A percentile compares a stretch with the other conserved stretches of the same genome.
Conservation (phyloP, 2,888 invertebrate species). For the Pterobdella sp. region DNA sequence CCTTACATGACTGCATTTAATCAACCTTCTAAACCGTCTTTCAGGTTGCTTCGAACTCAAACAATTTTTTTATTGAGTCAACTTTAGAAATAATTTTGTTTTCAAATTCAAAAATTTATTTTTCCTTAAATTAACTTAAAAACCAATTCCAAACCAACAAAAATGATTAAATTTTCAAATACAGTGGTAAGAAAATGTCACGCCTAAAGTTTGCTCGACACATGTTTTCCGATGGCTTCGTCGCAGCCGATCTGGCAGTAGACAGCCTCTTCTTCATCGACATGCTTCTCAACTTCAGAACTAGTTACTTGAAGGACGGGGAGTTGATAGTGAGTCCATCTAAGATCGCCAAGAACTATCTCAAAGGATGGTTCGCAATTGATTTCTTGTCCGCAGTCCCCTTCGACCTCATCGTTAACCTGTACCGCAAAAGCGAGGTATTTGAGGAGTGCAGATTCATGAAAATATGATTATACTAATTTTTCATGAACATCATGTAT, state of each 20-base stretch:
- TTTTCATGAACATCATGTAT: background rate
- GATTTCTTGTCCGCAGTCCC: conserved; percentile 97
- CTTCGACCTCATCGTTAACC: conserved; percentile 78
- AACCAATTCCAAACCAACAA: no score
- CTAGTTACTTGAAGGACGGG: conserved; percentile 50
- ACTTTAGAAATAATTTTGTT: background rate
- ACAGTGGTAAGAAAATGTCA: background rate
- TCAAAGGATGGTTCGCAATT: conserved; percentile 84
- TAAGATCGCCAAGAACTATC: conserved; percentile 50
- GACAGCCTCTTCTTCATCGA: conserved; percentile 52
- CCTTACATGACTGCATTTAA: conserved; percentile 50
- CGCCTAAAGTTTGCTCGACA: conserved; percentile 42
- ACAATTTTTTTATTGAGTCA: background rate
- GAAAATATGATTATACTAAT: background rate
- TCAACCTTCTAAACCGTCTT: conserved; percentile 45
- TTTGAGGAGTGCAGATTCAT: conserved; percentile 36
- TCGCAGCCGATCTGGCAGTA: conserved; percentile 50
- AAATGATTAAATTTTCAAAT: no score
- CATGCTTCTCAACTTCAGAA: conserved; percentile 51
- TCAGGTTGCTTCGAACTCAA: conserved; percentile 28
- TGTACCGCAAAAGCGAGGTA: conserved; percentile 50
- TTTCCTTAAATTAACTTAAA: no score
- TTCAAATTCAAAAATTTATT: no score
- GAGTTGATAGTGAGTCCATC: conserved; percentile 49
- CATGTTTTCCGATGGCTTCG: conserved; percentile 48